These are phyloP conservation scores for Zygogramma bicolorata DNA, from an alignment of 2,888 invertebrate genomes.

Conservation along the genomic window DNA sequence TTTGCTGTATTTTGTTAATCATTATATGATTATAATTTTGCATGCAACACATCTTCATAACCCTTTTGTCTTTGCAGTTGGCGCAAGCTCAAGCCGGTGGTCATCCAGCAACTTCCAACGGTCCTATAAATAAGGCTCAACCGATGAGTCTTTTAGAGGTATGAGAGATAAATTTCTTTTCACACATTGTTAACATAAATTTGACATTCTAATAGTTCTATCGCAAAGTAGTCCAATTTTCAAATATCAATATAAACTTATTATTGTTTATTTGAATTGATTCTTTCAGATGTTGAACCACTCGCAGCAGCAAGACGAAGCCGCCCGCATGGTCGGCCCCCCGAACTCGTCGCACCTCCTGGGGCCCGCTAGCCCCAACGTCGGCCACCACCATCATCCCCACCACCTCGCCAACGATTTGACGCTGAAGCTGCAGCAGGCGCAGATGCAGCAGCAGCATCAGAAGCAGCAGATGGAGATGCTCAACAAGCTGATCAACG, in stretches of 20 bases:
- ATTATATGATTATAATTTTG: neutral
- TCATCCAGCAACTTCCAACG: conserved; percentile 74
- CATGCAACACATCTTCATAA: neutral
- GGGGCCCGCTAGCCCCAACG: conserved; percentile 35
- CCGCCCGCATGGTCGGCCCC: conserved; percentile 40
- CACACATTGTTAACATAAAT: too few relatives aligned
- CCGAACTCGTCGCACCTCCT: conserved; percentile 19
- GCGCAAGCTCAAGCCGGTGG: conserved; percentile 79
- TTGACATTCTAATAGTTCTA: too few relatives aligned
- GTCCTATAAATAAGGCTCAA: conserved; percentile 66
- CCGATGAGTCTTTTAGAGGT: conserved; percentile 75
- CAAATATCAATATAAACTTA: too few relatives aligned
- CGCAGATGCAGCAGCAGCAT: conserved; percentile 62
- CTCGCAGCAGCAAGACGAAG: conserved; percentile 67
- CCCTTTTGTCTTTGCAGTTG: conserved; percentile 66
- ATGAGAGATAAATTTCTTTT: too few relatives aligned
- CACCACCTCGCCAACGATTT: conserved; percentile 59
- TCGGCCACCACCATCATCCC: conserved; percentile 43
- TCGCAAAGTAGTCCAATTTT: too few relatives aligned
- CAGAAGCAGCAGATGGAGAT: conserved; percentile 64
- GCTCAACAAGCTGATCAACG: conserved; percentile 64
- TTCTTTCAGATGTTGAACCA: conserved; percentile 72
- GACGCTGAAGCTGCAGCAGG: conserved; percentile 69
- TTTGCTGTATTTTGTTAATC: too few relatives aligned
- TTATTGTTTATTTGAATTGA: conserved; percentile 12